Evolutionary conservation across 2,113 vertebrate genomes (phyloP), one percentile per base, ranked within the genome.

Genomic region (Panthera leo): DNA sequence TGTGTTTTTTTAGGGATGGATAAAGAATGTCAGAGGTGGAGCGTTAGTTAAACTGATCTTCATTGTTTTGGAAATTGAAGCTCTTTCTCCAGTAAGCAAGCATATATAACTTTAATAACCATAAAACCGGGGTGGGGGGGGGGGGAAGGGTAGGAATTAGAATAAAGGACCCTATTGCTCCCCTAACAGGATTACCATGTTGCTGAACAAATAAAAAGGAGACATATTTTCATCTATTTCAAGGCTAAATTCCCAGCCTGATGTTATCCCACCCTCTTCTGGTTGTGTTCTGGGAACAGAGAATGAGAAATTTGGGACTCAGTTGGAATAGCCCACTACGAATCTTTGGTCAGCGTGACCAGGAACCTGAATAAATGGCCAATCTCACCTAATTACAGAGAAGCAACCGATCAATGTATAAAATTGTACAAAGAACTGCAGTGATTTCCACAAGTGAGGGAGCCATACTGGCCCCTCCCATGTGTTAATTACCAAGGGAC

Each of bases 161-260:
- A 85, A 51, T 13, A 7, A 39, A 42, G 5, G 15, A 75, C 11
- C 0, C 9, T 31, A 31, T n/a, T 21, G 2, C 23, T 87, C 61
- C 67, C 19, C 36, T 65, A 86, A 68, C 21, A 89, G 29, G 29
- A 25, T 71, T 48, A 84, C 18, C 39, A n/a, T 15, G 68, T 48
- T 42, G 1, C 45, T 93, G 67, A 75, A 65, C 25, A 85, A 61
- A 95, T 73, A n/a, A 84, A 92, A 11, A 88, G 16, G 4, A 94
- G 31, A 39, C 27, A 36, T 25, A 7, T 68, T 88, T 90, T 82
- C 3, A 53, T 58, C 70, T 31, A 76, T n/a, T 45, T 86, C 19
- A 78, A 91, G 8, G 19, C 42, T 92, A 55, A 84, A 55, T 39
- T 13, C 18, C 67, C 67, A 95, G 23, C 0, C 51, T 53, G 34